These are phyloP conservation scores for Melopsittacus undulatus DNA, from an alignment of 2,797 vertebrate genomes.

Conservation along the genomic window DNA sequence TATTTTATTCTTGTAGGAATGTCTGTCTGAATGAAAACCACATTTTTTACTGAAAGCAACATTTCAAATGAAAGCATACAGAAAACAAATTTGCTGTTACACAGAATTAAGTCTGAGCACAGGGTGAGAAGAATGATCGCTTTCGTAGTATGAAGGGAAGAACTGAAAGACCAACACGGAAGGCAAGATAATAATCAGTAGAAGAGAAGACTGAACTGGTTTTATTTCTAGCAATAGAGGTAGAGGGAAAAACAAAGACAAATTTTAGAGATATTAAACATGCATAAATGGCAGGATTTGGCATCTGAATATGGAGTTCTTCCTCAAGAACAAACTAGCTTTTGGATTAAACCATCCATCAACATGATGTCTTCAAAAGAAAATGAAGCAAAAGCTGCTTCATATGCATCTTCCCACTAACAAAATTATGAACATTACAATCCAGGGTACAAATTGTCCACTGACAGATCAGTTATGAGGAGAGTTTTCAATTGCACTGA, in stretches of 20 bases:
- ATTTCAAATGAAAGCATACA: neutral
- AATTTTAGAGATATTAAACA: slow-evolving; percentile 3
- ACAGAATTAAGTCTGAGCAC: neutral
- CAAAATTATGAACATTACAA: neutral
- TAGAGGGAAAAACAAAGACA: neutral
- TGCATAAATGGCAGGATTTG: neutral
- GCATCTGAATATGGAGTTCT: neutral
- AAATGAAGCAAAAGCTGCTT: slow-evolving; percentile 13
- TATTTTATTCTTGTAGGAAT: neutral
- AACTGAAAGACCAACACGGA: neutral
- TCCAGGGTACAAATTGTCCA: neutral
- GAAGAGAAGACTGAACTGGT: neutral
- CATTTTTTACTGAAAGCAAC: neutral
- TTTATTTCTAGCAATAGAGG: neutral
- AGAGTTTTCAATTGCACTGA: neutral
- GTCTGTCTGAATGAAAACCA: neutral
- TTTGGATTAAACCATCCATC: slow-evolving; percentile 27
- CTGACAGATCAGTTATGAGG: neutral
- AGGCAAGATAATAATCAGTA: neutral
- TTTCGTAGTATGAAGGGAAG: neutral
- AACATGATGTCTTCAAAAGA: neutral
- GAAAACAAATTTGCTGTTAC: neutral
- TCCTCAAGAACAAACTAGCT: neutral
- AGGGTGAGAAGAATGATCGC: neutral
- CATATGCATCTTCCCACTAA: slow-evolving; percentile 19